Evolutionary conservation across 2,113 vertebrate genomes (phyloP).

Genomic region (Aptenodytes patagonicus): DNA sequence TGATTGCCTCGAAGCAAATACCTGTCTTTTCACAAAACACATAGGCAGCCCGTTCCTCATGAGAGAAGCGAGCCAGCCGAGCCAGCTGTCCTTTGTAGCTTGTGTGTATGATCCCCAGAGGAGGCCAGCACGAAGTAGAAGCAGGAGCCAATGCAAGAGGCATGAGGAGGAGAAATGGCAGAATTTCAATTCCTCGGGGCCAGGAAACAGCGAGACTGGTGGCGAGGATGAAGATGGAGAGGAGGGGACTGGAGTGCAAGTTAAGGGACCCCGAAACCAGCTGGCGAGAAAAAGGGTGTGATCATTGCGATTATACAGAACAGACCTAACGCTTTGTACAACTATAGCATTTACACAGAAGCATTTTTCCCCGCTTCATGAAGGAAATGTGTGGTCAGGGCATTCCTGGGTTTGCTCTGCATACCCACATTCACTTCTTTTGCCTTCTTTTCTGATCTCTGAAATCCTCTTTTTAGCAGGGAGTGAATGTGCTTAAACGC

Average conservation of each 20-base stretch:
- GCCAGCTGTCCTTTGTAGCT: neutral
- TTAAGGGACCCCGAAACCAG: neutral
- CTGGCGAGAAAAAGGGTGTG: neutral
- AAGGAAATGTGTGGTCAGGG: neutral
- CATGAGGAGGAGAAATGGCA: neutral
- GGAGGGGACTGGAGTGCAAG: neutral
- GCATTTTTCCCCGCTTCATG: neutral
- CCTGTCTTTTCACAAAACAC: neutral
- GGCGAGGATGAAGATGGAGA: neutral
- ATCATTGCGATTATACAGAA: accelerated
- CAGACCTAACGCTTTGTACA: neutral
- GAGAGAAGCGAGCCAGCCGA: accelerated
- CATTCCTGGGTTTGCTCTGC: neutral
- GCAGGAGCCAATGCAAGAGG: neutral
- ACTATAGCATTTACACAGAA: neutral
- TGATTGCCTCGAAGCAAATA: neutral
- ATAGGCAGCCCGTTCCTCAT: accelerated
- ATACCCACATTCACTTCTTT: neutral
- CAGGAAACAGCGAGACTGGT: neutral
- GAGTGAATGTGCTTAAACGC: neutral
- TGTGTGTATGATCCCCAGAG: accelerated
- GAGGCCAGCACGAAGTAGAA: neutral
- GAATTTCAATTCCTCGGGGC: neutral
- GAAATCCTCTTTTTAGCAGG: neutral
- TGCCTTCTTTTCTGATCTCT: neutral